phyloP scores from a whole-genome alignment of 2,888 invertebrate species.

The Sphaerophoria taeniata region DNA sequence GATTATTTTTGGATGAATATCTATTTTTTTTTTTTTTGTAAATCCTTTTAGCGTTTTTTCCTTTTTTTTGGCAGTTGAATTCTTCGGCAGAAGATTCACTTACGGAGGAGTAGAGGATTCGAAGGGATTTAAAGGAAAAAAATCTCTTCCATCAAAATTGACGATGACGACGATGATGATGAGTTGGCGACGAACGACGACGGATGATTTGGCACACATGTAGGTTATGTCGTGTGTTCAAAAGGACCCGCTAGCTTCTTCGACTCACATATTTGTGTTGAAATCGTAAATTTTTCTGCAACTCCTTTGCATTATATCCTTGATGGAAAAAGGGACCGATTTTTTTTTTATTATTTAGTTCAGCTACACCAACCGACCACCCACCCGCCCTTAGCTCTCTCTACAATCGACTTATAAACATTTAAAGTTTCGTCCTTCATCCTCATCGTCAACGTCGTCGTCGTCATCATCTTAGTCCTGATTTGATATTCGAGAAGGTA shows the following conservation, averaged over 20 bases:
- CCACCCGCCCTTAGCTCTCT: no score
- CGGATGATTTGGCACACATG: constrained; percentile 65
- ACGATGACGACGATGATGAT: constrained; percentile 39
- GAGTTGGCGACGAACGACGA: background rate
- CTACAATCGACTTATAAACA: constrained; percentile 1
- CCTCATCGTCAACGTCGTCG: background rate
- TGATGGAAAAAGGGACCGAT: constrained; percentile 37
- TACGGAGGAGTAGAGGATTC: constrained; percentile 41
- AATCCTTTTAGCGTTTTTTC: constrained; percentile 49
- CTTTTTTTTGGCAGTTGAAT: background rate
- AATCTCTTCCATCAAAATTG: constrained; percentile 66
- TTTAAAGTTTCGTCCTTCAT: constrained; percentile 18
- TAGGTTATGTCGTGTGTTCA: constrained; percentile 33
- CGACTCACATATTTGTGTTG: constrained; percentile 60
- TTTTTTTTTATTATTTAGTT: background rate
- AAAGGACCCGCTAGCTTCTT: constrained; percentile 21
- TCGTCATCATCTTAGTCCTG: background rate
- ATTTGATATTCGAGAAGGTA: constrained; percentile 52
- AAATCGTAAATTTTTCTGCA: constrained; percentile 69
- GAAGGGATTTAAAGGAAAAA: constrained; percentile 23
- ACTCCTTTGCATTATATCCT: constrained; percentile 72
- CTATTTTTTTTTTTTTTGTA: constrained; percentile 31
- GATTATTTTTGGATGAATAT: constrained; percentile 47
- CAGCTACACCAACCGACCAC: background rate
- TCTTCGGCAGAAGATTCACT: constrained; percentile 48